Percentiles rank a stretch among this genome's conserved stretches.
These are phyloP conservation scores for Oscheius sp. DNA, from an alignment of 2,888 invertebrate species.

Conservation along the genomic window DNA sequence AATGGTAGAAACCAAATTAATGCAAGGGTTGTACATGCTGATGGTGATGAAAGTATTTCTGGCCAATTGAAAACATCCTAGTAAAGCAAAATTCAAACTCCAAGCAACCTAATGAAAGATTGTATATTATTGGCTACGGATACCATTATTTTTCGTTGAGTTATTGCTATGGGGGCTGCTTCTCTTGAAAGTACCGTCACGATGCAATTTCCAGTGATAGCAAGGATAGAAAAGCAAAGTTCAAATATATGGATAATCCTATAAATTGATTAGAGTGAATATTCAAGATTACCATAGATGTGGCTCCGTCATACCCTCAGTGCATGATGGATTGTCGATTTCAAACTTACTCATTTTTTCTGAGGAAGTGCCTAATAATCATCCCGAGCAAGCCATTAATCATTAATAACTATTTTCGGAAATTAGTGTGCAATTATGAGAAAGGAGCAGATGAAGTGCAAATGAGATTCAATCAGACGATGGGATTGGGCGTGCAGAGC, in stretches of 20 bases:
- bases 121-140: not conserved
- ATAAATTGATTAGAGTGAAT: not conserved
- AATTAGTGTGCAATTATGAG: not conserved
- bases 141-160: slow-evolving; percentile 46
- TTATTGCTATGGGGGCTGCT: slow-evolving; percentile 41
- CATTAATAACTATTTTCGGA: not conserved
- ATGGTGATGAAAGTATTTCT: slow-evolving; percentile 42
- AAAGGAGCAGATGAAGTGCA: slow-evolving; percentile 12
- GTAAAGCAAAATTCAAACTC: slow-evolving; percentile 38
- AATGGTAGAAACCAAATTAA: slow-evolving; percentile 39
- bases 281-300: slow-evolving; percentile 13
- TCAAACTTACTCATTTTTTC: slow-evolving; percentile 15
- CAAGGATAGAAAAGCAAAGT: slow-evolving; percentile 13
- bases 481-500: slow-evolving; percentile 8
- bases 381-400: not conserved
- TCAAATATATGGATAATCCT: slow-evolving; percentile 30
- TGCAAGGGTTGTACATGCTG: slow-evolving; percentile 44
- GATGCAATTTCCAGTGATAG: slow-evolving; percentile 25
- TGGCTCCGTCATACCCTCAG: slow-evolving; percentile 27
- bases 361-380: not conserved
- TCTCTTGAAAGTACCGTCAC: slow-evolving; percentile 43
- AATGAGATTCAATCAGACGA: slow-evolving; percentile 24
- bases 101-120: slow-evolving; percentile 34
- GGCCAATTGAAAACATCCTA: slow-evolving; percentile 45
- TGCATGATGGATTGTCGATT: slow-evolving; percentile 22